Evolutionary conservation across 2,797 vertebrate genomes (phyloP).

Genomic region (Podargus strigoides): DNA sequence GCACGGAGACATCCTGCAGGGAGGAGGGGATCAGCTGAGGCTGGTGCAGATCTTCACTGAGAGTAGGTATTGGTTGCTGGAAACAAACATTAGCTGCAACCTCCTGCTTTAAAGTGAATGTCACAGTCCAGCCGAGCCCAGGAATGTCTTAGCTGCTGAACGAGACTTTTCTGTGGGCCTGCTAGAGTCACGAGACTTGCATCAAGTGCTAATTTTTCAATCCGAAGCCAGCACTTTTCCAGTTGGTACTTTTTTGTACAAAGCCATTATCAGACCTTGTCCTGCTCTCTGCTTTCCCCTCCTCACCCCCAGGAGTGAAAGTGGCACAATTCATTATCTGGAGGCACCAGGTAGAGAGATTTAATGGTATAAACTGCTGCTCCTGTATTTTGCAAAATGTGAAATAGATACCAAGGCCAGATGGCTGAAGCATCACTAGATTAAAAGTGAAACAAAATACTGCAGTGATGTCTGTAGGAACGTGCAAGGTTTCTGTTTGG

Average conservation of each 20-base stretch:
- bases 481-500: background rate
- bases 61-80: background rate
- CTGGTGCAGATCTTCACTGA: background rate
- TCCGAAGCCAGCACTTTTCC: background rate
- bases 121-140: background rate
- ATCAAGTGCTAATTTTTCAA: background rate
- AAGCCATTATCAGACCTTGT: background rate
- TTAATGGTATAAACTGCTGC: background rate
- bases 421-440: background rate
- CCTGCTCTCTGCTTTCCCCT: background rate
- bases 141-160: background rate
- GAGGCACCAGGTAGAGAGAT: background rate
- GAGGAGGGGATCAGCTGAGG: too few species aligned
- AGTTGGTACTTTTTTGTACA: background rate
- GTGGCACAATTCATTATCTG: background rate
- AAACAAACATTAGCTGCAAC: background rate
- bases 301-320: background rate
- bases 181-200: background rate
- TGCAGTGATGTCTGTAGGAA: background rate
- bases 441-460: background rate
- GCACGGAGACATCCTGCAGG: accelerated
- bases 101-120: background rate
- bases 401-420: background rate
- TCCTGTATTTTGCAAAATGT: background rate
- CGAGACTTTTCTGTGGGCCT: background rate